Conservation (phyloP, 2,888 invertebrate species). For the Homarus gammarus region DNA sequence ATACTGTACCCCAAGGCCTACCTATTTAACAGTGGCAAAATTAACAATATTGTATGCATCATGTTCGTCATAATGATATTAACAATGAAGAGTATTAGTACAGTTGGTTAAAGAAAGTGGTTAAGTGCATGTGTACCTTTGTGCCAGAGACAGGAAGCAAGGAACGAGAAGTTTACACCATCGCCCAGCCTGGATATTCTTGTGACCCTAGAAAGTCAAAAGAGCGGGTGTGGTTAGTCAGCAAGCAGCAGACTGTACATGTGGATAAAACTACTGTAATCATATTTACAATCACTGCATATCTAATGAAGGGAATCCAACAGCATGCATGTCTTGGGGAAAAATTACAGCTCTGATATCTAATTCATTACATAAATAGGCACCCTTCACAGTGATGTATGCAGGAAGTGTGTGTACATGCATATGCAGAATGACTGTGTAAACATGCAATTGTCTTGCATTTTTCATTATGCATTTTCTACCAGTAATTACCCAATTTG, state of each 20-base stretch:
- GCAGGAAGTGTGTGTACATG: too few relatives aligned
- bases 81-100: background rate
- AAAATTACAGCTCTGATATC: background rate
- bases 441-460: too few relatives aligned
- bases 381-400: too few relatives aligned
- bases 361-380: too few relatives aligned
- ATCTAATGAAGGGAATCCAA: background rate
- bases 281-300: background rate
- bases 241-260: constrained; percentile 40
- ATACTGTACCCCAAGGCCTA: too few relatives aligned
- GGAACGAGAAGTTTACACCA: constrained; percentile 66
- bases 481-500: too few relatives aligned
- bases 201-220: constrained; percentile 67
- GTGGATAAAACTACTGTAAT: background rate
- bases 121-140: constrained; percentile 61
- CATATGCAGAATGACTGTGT: too few relatives aligned
- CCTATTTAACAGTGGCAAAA: too few relatives aligned
- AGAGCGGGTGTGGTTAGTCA: constrained; percentile 58
- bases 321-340: background rate
- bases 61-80: background rate
- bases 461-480: too few relatives aligned
- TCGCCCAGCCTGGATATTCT: constrained; percentile 67
- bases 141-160: constrained; percentile 54
- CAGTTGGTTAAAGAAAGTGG: background rate
- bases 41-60: background rate